These are phyloP conservation scores for Phoxinus dragarum DNA, from an alignment of 2,797 vertebrate genomes.

Conservation along the genomic window DNA sequence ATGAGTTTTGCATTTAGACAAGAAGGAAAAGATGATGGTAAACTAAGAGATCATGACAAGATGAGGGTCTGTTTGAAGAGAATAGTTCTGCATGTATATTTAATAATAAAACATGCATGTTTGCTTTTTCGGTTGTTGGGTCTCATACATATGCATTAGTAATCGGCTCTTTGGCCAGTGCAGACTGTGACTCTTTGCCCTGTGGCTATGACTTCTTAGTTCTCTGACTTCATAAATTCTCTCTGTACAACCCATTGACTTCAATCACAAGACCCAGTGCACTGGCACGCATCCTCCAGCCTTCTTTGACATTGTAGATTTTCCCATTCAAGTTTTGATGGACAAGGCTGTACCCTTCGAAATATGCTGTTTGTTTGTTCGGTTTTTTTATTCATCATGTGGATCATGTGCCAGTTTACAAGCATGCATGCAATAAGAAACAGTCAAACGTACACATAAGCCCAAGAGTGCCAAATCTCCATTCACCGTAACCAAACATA, in stretches of 20 bases:
- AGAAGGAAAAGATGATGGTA: neutral
- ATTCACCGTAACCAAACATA: slow-evolving; percentile 20
- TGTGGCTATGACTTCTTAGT: slow-evolving; percentile 25
- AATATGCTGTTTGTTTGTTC: neutral
- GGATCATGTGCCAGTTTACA: neutral
- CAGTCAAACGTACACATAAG: slow-evolving; percentile 50
- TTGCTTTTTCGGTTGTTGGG: slow-evolving; percentile 31
- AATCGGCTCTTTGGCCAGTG: slow-evolving; percentile 13
- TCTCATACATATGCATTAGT: slow-evolving; percentile 38
- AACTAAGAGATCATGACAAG: slow-evolving; percentile 23
- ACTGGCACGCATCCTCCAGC: slow-evolving; percentile 27
- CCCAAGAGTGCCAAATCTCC: slow-evolving; percentile 36
- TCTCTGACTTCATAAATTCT: slow-evolving; percentile 45
- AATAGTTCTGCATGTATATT: neutral
- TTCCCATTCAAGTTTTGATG: neutral
- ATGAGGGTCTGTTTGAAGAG: neutral
- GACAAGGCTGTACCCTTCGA: slow-evolving; percentile 1
- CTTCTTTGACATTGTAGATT: slow-evolving; percentile 18
- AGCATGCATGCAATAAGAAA: neutral
- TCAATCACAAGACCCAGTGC: slow-evolving; percentile 41
- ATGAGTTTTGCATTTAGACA: slow-evolving; percentile 28
- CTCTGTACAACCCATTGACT: slow-evolving; percentile 43
- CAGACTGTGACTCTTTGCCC: slow-evolving; percentile 4
- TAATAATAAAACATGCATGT: no score
- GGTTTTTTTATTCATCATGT: neutral